Evolutionary conservation across 2,113 vertebrate species (phyloP).

Genomic region (Amphilophus citrinellus): DNA sequence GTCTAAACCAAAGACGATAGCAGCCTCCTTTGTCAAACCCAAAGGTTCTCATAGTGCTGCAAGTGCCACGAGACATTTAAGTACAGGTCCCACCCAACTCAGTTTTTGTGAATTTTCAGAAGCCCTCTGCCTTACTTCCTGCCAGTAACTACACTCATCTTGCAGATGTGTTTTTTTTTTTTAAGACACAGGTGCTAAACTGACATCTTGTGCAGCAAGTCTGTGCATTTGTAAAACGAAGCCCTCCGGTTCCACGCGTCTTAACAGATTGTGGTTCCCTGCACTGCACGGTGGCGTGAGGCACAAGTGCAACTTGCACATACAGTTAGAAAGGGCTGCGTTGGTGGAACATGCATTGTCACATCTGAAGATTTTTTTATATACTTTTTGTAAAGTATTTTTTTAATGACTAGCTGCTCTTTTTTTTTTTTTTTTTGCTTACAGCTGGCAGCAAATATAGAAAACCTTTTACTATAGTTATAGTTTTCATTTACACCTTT

Average conservation of each 20-base stretch:
- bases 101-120: conserved; percentile 33
- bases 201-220: conserved; percentile 48
- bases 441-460: conserved; percentile 59
- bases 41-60: conserved; percentile 30
- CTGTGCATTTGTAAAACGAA: conserved; percentile 49
- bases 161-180: conserved; percentile 9
- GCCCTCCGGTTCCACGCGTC: conserved; percentile 32
- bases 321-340: conserved; percentile 28
- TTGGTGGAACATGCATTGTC: conserved; percentile 42
- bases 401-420: conserved; percentile 41
- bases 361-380: conserved; percentile 44
- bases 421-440: conserved; percentile 36
- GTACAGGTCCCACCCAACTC: conserved; percentile 28
- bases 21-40: conserved; percentile 42
- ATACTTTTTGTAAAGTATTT: conserved; percentile 42
- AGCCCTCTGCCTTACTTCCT: conserved; percentile 49
- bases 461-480: conserved; percentile 39
- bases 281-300: conserved; percentile 50
- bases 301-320: conserved; percentile 50
- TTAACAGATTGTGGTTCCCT: conserved; percentile 65
- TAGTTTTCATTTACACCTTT: conserved; percentile 41
- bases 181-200: conserved; percentile 63
- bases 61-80: conserved; percentile 37
- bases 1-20: conserved; percentile 70
- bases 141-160: conserved; percentile 41